phyloP scores from a whole-genome alignment of 2,797 vertebrate species.

The Propithecus deckenii region DNA sequence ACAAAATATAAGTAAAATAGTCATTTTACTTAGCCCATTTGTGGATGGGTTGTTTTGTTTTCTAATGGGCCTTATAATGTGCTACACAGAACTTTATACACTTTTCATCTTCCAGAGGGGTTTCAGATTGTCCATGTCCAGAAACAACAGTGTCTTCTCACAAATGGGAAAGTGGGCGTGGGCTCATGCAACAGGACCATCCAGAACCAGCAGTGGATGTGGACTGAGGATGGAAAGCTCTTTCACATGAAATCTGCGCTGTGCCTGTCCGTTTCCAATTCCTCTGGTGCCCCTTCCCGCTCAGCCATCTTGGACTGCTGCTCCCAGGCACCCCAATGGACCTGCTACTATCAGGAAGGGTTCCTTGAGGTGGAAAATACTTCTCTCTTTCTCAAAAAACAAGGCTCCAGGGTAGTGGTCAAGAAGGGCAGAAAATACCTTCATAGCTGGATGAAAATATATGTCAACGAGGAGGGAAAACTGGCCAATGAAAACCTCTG shows the following conservation, averaged over 20 bases:
- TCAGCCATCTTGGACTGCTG: constrained; percentile 82
- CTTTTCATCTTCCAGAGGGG: constrained; percentile 85
- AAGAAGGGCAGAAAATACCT: constrained; percentile 85
- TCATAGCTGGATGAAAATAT: constrained; percentile 89
- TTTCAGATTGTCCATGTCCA: constrained; percentile 90
- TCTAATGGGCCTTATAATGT: constrained; percentile 3
- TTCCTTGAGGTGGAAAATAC: constrained; percentile 87
- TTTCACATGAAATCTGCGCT: constrained; percentile 83
- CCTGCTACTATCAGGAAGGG: constrained; percentile 84
- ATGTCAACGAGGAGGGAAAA: constrained; percentile 82
- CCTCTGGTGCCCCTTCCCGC: constrained; percentile 80
- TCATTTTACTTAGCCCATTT: constrained; percentile 18
- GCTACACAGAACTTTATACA: constrained; percentile 26
- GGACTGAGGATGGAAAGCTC: constrained; percentile 86
- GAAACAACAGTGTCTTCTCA: constrained; percentile 86
- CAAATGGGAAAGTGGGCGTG: constrained; percentile 80
- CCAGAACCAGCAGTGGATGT: constrained; percentile 89
- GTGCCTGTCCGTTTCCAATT: constrained; percentile 86
- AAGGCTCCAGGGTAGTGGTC: constrained; percentile 85
- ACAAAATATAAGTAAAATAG: constrained; percentile 13
- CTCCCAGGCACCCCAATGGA: constrained; percentile 87
- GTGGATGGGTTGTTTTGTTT: not conserved
- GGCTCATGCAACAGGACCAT: constrained; percentile 85
- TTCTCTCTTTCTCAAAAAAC: constrained; percentile 89
- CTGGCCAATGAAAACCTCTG: constrained; percentile 85